phyloP scores from a whole-genome alignment of 2,888 invertebrate genomes.

The Acholoe squamosa region DNA sequence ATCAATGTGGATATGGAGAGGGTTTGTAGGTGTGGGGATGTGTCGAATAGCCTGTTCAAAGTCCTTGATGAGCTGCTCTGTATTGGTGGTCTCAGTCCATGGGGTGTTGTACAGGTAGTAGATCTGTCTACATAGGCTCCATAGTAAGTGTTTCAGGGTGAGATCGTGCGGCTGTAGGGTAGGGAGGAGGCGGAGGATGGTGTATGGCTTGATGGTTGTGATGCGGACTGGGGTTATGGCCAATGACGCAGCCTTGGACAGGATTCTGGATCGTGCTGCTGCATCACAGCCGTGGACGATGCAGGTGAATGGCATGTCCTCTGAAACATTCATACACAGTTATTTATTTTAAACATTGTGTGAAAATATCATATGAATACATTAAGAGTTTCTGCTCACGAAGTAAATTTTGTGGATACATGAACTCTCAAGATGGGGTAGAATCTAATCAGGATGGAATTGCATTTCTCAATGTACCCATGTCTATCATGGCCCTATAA shows the following conservation, averaged over 20 bases:
- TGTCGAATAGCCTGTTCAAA: background rate
- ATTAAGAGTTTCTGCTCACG: too few relatives aligned
- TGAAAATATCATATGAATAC: too few relatives aligned
- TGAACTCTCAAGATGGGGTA: too few relatives aligned
- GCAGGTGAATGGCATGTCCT: background rate
- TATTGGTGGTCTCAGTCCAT: background rate
- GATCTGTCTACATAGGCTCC: background rate
- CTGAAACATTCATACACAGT: too few relatives aligned
- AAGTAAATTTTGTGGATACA: too few relatives aligned
- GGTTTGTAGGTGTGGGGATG: background rate
- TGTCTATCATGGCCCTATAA: too few relatives aligned
- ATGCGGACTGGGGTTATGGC: background rate
- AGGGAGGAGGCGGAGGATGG: background rate
- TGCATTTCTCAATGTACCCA: too few relatives aligned
- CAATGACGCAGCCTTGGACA: background rate
- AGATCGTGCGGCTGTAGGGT: background rate
- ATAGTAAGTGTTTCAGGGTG: background rate
- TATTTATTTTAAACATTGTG: too few relatives aligned
- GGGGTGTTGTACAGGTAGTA: background rate
- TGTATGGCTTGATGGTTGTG: background rate
- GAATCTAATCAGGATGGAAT: too few relatives aligned
- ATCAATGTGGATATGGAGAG: background rate
- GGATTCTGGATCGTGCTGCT: background rate
- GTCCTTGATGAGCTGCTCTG: slow-evolving; percentile 19
- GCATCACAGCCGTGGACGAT: background rate